Evolutionary conservation across 2,888 invertebrate genomes (phyloP).

Genomic region (Xylota segnis): DNA sequence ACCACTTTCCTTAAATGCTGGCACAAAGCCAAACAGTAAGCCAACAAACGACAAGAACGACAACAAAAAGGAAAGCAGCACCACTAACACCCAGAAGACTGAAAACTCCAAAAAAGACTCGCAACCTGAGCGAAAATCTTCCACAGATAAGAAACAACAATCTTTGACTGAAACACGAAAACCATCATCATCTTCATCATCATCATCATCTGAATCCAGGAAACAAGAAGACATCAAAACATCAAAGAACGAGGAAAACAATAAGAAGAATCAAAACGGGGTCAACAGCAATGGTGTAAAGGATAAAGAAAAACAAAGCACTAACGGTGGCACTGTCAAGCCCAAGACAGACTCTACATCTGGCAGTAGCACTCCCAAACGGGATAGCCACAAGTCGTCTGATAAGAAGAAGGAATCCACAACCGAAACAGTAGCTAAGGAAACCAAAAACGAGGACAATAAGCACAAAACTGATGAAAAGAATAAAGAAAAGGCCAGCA

Average conservation of each 20-base stretch:
- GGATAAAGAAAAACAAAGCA: slow-evolving; percentile 77
- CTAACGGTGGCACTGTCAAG: slow-evolving; percentile 41
- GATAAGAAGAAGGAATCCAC: slow-evolving; percentile 63
- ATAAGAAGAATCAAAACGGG: slow-evolving; percentile 80
- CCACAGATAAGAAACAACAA: slow-evolving; percentile 60
- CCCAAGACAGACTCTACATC: slow-evolving; percentile 64
- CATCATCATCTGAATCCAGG: slow-evolving; percentile 29
- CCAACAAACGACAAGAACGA: slow-evolving; percentile 62
- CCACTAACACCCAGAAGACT: slow-evolving; percentile 74
- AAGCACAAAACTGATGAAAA: slow-evolving; percentile 43
- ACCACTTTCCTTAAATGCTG: slow-evolving; percentile 78
- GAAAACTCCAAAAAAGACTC: slow-evolving; percentile 75
- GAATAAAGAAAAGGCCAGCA: slow-evolving; percentile 32
- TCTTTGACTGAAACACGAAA: slow-evolving; percentile 37
- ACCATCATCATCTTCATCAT: slow-evolving; percentile 11
- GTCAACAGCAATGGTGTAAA: slow-evolving; percentile 76
- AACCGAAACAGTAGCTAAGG: slow-evolving; percentile 15
- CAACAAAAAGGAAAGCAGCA: slow-evolving; percentile 68
- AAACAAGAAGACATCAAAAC: slow-evolving; percentile 31
- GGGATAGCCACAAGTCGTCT: slow-evolving; percentile 57
- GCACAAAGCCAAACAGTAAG: slow-evolving; percentile 70
- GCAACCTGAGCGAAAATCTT: slow-evolving; percentile 63
- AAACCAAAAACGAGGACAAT: slow-evolving; percentile 53
- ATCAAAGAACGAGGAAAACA: slow-evolving; percentile 78
- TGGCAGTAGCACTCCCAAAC: slow-evolving; percentile 31